Evolutionary conservation across 2,888 invertebrate genomes (phyloP), one percentile per base, ranked within the genome.

Genomic region (Cantharis rufa): DNA sequence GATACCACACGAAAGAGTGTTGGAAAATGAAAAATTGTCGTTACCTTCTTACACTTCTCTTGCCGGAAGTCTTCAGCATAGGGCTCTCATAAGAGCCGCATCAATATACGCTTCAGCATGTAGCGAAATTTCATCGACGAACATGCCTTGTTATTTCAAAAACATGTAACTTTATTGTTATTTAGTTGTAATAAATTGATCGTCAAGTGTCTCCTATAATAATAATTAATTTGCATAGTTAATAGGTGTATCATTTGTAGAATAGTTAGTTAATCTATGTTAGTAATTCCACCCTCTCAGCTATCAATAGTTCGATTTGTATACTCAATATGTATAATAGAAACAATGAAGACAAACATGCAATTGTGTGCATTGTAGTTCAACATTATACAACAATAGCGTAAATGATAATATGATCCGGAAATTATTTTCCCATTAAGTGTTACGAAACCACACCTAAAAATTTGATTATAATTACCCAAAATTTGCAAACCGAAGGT

Each of bases 201-300:
- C 32, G 62, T 21, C 28, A 66, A 64, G 69, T 71, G 72, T 76
- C 81, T 84, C 83, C 80, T 81, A 84, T 81, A 86, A 86, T 86
- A 85, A 85, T 84, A 86, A 87, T 86, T 85, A 86, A 86, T 87
- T 86, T 85, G 86, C 86, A 85, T 85, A 83, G 85, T 84, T 86
- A 87, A 86, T 87, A 84, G 86, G 85, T 87, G 85, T 87, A 87
- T 87, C 87, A 84, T 85, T 86, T 85, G 84, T 86, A 84, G 86
- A 86, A 87, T 87, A 86, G 87, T 48, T 48, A 48, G 48, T 86
- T 87, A 86, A 87, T 87, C 86, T 85, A 86, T 86, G 64, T 66
- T 66, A 85, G 85, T 85, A 84, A 86, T 87, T 87, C 85, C 86
- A 86, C 86, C 85, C 85, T 83, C 21, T 69, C 84, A 82, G 82